A percentile compares a stretch with the other conserved stretches of the same genome.
Evolutionary conservation across 2,797 vertebrate genomes (phyloP).

Genomic region (Micromesistius poutassou): DNA sequence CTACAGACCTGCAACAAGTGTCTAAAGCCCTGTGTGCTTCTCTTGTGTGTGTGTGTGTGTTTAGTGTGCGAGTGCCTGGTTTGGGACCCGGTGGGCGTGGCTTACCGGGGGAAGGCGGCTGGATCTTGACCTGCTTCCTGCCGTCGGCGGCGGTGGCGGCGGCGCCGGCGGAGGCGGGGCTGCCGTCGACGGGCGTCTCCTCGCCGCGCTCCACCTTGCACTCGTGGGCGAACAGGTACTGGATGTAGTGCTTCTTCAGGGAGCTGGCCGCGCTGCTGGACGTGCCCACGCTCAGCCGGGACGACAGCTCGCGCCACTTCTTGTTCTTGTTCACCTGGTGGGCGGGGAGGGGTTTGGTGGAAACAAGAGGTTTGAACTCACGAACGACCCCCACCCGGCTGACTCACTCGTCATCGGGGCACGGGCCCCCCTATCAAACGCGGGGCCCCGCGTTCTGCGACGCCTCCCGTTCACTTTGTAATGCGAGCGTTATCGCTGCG

Average conservation of each 20-base stretch:
- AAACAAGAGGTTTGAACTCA: background rate
- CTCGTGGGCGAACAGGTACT: constrained; percentile 95
- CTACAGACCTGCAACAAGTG: constrained; percentile 30
- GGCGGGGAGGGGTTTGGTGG: background rate
- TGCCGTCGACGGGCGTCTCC: constrained; percentile 77
- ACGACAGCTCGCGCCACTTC: constrained; percentile 92
- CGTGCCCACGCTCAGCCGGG: constrained; percentile 84
- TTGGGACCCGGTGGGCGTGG: constrained; percentile 37
- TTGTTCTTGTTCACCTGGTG: constrained; percentile 95
- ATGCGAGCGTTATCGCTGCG: too few relatives aligned
- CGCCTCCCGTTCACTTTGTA: too few relatives aligned
- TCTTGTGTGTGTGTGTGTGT: background rate
- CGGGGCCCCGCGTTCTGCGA: too few relatives aligned
- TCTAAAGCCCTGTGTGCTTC: constrained; percentile 12
- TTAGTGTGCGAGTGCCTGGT: constrained; percentile 15
- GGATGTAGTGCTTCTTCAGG: constrained; percentile 96
- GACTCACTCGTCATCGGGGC: too few relatives aligned
- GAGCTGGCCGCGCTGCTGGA: constrained; percentile 93
- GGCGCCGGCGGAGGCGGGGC: constrained; percentile 49
- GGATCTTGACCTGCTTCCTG: constrained; percentile 93
- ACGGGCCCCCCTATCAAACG: too few relatives aligned
- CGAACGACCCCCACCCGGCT: too few relatives aligned
- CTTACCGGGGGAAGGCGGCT: constrained; percentile 95
- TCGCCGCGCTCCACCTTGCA: constrained; percentile 94
- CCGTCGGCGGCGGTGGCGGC: constrained; percentile 68